Evolutionary conservation across 2,888 invertebrate genomes (phyloP).

Genomic region (Steinernema hermaphroditum): DNA sequence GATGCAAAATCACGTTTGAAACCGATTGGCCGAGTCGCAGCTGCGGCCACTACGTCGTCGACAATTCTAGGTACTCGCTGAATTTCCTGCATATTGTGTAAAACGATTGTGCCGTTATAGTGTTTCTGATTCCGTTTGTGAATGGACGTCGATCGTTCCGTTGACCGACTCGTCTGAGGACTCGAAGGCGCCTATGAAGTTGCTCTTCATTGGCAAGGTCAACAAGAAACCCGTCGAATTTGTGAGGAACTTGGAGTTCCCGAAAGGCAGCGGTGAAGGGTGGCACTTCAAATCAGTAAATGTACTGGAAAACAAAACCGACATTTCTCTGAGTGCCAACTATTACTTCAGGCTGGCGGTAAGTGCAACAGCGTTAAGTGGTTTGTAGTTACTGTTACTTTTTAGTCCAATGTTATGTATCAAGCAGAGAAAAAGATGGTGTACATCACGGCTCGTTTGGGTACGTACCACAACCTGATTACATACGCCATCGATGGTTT

Average conservation of each 20-base stretch:
- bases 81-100: too few species aligned
- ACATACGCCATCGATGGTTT: too few species aligned
- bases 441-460: not conserved
- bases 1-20: constrained; percentile 26
- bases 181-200: not conserved
- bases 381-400: too few species aligned
- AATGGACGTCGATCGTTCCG: not conserved
- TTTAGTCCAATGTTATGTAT: not conserved
- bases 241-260: not conserved
- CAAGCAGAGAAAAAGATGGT: not conserved
- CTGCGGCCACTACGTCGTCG: not conserved
- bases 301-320: not conserved
- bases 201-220: not conserved
- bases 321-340: too few species aligned
- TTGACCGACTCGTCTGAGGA: not conserved
- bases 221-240: not conserved
- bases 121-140: not conserved
- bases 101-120: not conserved
- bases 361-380: too few species aligned
- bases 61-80: not conserved
- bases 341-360: too few species aligned
- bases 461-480: not conserved
- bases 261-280: not conserved
- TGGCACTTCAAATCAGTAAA: not conserved
- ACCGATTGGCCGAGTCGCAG: not conserved